Percentiles rank a stretch among this genome's conserved stretches.
Evolutionary conservation across 2,888 invertebrate species (phyloP).

Genomic region (Nowickia ferox): DNA sequence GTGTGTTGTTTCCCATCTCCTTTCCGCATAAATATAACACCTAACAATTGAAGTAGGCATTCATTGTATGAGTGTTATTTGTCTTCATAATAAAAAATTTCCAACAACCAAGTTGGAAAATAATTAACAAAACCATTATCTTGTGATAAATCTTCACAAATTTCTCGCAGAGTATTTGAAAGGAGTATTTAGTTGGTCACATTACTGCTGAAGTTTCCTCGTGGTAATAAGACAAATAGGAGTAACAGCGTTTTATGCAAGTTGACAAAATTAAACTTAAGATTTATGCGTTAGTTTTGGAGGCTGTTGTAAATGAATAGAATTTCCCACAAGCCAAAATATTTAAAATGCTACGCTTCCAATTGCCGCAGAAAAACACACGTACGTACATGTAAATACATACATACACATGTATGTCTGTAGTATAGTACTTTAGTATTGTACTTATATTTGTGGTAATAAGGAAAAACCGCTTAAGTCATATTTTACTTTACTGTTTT

Average conservation of each 20-base stretch:
- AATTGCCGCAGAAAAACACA: not conserved
- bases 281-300: slow-evolving; percentile 43
- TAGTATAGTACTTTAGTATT: not conserved
- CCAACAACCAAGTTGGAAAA: no score
- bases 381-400: not conserved
- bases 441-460: no score
- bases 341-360: slow-evolving; percentile 1
- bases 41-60: no score
- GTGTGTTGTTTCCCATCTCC: no score
- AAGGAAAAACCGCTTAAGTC: no score
- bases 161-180: not conserved
- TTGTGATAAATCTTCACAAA: not conserved
- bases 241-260: not conserved
- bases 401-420: not conserved
- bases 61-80: no score
- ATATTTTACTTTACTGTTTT: no score
- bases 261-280: slow-evolving; percentile 44
- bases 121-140: no score
- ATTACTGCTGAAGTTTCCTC: not conserved
- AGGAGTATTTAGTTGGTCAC: slow-evolving; percentile 9
- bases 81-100: no score
- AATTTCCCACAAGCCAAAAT: slow-evolving; percentile 25
- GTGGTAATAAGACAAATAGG: slow-evolving; percentile 7
- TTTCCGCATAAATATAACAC: no score
- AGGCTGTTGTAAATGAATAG: slow-evolving; percentile 5